Percentiles rank a stretch among this genome's conserved stretches.
Conservation (phyloP, 1,140 invertebrate genomes). For the Idris sp. region DNA sequence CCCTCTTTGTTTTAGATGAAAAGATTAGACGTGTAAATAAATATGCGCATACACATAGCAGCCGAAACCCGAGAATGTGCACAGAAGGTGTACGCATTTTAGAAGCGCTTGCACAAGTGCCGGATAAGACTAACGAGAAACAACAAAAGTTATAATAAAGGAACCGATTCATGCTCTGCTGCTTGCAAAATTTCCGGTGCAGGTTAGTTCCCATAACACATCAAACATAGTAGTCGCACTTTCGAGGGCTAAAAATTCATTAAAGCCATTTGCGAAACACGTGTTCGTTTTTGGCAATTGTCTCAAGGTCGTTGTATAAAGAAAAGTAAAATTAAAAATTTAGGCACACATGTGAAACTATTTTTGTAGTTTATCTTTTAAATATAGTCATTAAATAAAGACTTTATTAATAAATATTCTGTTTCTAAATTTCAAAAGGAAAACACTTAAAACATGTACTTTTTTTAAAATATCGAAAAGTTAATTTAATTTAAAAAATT, state of each 20-base stretch:
- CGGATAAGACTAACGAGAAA: constrained; percentile 64
- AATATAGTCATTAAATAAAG: too few relatives aligned
- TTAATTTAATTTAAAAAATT: too few relatives aligned
- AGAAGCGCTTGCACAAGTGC: constrained; percentile 45
- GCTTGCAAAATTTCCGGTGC: constrained; percentile 68
- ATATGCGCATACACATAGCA: constrained; percentile 57
- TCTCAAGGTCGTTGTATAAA: constrained; percentile 20
- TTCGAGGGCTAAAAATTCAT: constrained; percentile 18
- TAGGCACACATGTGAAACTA: constrained; percentile 16
- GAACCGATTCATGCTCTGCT: constrained; percentile 67
- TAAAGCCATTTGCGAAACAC: constrained; percentile 30
- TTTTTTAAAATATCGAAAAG: too few relatives aligned
- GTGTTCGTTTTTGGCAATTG: constrained; percentile 36
- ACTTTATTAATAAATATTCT: too few relatives aligned
- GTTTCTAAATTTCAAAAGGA: too few relatives aligned
- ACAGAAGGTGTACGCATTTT: constrained; percentile 40
- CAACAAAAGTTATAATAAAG: constrained; percentile 66
- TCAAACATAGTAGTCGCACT: constrained; percentile 27
- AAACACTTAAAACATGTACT: too few relatives aligned
- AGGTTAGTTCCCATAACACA: constrained; percentile 65
- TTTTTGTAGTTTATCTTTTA: background rate
- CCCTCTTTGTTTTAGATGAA: constrained; percentile 6
- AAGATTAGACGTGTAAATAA: constrained; percentile 42
- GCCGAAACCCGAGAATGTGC: constrained; percentile 57
- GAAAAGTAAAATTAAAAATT: constrained; percentile 10